A percentile compares a stretch with the other conserved stretches of the same genome.
Evolutionary conservation across 2,888 invertebrate species (phyloP).

Genomic region (Tetheella fluctuosa): DNA sequence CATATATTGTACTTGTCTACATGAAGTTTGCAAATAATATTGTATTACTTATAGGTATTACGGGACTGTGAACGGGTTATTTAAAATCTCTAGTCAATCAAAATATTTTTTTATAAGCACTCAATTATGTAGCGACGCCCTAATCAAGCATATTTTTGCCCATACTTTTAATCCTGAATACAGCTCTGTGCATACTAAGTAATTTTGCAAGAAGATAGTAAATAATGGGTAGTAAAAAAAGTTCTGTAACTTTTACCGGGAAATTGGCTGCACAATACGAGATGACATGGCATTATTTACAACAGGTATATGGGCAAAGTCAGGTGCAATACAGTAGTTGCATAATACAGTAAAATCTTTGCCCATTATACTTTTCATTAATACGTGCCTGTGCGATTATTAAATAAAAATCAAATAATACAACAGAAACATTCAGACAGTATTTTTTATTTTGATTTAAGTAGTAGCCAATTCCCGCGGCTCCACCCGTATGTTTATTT

Average conservation of each 20-base stretch:
- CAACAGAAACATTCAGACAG: neutral
- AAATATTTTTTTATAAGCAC: neutral
- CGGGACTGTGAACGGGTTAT: constrained; percentile 5
- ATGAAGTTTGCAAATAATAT: constrained; percentile 1
- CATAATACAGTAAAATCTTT: neutral
- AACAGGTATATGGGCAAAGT: neutral
- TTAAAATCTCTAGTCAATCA: neutral
- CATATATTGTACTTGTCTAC: neutral
- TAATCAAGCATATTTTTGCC: no score
- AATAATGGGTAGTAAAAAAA: neutral
- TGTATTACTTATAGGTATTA: neutral
- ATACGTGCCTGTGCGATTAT: neutral
- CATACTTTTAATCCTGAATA: no score
- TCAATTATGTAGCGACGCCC: no score
- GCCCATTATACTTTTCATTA: neutral
- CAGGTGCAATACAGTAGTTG: neutral
- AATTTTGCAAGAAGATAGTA: neutral
- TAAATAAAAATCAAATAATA: neutral
- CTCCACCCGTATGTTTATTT: no score
- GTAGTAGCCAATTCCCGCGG: no score
- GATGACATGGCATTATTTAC: neutral
- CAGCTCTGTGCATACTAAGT: no score
- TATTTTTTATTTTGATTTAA: neutral
- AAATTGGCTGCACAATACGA: neutral
- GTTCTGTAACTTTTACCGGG: neutral